phyloP scores from a whole-genome alignment of 2,888 invertebrate genomes.

The Podotricha telesiphe region DNA sequence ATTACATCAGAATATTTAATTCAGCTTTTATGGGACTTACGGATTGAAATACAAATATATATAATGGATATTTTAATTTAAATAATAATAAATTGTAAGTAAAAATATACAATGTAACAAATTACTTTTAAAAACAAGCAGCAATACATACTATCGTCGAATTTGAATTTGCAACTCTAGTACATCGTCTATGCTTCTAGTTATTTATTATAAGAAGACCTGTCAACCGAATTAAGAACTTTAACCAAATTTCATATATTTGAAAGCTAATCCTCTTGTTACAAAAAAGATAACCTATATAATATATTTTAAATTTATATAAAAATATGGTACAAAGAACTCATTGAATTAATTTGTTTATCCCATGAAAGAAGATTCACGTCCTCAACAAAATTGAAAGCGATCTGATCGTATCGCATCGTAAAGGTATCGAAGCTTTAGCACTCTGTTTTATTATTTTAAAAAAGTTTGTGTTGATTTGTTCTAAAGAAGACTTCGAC shows the following conservation, averaged over 20 bases:
- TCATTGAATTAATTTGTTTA: conserved; percentile 2
- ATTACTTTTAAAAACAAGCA: too few relatives aligned
- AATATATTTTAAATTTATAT: not conserved
- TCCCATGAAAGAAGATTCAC: conserved; percentile 11
- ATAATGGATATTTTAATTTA: not conserved
- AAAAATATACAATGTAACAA: too few relatives aligned
- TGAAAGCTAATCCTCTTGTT: not conserved
- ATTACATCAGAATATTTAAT: conserved; percentile 24
- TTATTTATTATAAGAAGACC: too few relatives aligned
- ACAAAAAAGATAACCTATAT: not conserved
- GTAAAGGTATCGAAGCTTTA: conserved; percentile 16
- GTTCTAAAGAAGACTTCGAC: not conserved
- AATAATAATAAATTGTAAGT: too few relatives aligned
- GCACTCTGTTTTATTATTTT: conserved; percentile 14
- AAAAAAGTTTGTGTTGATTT: not conserved
- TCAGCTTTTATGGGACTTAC: not conserved
- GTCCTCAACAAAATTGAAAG: conserved; percentile 5
- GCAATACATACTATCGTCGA: too few relatives aligned
- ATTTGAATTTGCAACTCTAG: too few relatives aligned
- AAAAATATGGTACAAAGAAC: not conserved
- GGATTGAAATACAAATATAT: not conserved
- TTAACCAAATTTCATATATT: not conserved
- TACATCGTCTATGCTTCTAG: too few relatives aligned
- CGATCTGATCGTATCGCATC: conserved; percentile 10
- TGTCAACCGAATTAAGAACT: not conserved